Conservation (phyloP, 2,797 vertebrate genomes). For the Lemur catta region DNA sequence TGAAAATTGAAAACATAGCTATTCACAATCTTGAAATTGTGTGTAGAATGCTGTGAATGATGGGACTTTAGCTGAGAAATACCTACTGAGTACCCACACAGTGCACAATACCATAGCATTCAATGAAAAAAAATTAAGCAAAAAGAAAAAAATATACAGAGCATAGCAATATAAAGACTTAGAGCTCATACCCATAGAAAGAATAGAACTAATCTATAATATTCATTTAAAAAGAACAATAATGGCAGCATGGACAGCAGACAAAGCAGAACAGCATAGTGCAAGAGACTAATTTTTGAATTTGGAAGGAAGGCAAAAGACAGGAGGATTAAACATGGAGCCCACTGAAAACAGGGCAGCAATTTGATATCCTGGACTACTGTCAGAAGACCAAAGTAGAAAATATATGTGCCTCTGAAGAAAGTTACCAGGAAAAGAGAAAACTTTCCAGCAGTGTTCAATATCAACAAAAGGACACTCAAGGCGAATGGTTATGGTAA, state of each 20-base stretch:
- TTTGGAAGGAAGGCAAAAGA: slow-evolving; percentile 37
- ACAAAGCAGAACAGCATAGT: not conserved
- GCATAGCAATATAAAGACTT: not conserved
- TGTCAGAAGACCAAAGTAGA: slow-evolving; percentile 32
- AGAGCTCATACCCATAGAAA: not conserved
- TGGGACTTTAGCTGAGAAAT: not conserved
- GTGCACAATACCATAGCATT: not conserved
- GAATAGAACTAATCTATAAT: not conserved
- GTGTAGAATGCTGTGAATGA: not conserved
- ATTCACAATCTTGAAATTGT: not conserved
- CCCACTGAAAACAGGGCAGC: slow-evolving; percentile 11
- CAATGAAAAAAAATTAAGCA: not conserved
- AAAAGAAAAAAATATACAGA: not conserved
- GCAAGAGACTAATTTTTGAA: not conserved
- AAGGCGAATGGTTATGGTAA: slow-evolving; percentile 6
- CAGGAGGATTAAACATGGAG: slow-evolving; percentile 25
- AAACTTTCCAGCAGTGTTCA: slow-evolving; percentile 36
- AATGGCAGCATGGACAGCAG: not conserved
- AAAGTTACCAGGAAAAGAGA: slow-evolving; percentile 29
- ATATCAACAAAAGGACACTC: slow-evolving; percentile 48
- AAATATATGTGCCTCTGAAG: slow-evolving; percentile 29
- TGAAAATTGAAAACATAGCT: not conserved
- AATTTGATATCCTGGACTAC: slow-evolving; percentile 5
- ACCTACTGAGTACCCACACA: not conserved
- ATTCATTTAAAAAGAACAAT: not conserved